phyloP scores from a whole-genome alignment of 2,797 vertebrate genomes.

The Oreortyx pictus region DNA sequence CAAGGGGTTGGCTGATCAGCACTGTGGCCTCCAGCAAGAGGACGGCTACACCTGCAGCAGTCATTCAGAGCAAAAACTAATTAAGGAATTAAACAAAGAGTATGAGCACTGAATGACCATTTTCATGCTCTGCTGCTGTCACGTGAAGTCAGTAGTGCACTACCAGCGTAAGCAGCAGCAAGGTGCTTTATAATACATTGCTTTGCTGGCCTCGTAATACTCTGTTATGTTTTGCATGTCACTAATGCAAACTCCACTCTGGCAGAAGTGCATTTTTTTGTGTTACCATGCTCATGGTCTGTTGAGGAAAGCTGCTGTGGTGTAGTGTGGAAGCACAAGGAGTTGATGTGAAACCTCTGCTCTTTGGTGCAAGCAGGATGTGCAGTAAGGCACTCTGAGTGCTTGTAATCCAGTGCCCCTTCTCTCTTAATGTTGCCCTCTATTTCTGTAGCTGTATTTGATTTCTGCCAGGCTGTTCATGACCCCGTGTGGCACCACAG shows the following conservation, averaged over 20 bases:
- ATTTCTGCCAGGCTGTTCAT: constrained; percentile 24
- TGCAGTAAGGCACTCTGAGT: not conserved
- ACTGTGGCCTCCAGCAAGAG: not conserved
- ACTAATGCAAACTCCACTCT: not conserved
- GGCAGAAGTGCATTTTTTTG: not conserved
- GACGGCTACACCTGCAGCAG: not conserved
- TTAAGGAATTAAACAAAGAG: not conserved
- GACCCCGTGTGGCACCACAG: not conserved
- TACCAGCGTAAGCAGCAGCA: not conserved
- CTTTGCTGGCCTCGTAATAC: not conserved
- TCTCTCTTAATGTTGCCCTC: constrained; percentile 23
- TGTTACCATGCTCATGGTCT: not conserved
- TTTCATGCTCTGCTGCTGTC: not conserved
- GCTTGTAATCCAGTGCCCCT: not conserved
- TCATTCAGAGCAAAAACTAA: not conserved
- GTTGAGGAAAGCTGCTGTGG: not conserved
- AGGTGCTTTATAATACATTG: not conserved
- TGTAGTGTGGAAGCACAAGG: not conserved
- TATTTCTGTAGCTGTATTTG: constrained; percentile 14
- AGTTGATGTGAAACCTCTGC: not conserved
- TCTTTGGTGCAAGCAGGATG: not conserved
- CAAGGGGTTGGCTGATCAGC: not conserved
- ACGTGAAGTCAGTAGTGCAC: fast-evolving
- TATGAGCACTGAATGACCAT: not conserved
- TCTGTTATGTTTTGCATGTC: not conserved